These are phyloP conservation scores for Gephyroberyx darwinii DNA, from an alignment of 2,797 vertebrate species.

Conservation along the genomic window DNA sequence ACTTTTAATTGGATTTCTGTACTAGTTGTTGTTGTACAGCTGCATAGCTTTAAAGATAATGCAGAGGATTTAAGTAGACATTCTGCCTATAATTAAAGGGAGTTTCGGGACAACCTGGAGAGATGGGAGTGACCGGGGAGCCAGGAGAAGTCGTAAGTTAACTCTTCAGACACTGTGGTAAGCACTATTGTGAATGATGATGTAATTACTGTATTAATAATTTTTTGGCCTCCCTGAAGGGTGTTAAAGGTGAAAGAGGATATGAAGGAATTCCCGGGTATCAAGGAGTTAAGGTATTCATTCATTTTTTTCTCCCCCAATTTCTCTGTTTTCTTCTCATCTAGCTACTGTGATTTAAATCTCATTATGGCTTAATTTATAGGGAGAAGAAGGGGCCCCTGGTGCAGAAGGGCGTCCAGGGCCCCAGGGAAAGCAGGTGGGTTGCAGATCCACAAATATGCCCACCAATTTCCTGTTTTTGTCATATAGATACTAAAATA, in stretches of 20 bases:
- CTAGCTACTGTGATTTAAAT: conserved; percentile 27
- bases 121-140: conserved; percentile 71
- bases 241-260: conserved; percentile 75
- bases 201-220: conserved; percentile 47
- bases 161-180: conserved; percentile 29
- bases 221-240: conserved; percentile 67
- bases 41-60: conserved; percentile 41
- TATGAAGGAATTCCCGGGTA: conserved; percentile 82
- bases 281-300: conserved; percentile 84
- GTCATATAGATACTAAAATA: conserved; percentile 36
- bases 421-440: conserved; percentile 79
- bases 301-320: not conserved
- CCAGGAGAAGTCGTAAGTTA: conserved; percentile 75
- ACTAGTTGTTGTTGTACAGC: conserved; percentile 23
- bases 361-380: conserved; percentile 42
- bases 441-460: conserved; percentile 36
- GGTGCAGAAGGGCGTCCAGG: conserved; percentile 72
- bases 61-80: conserved; percentile 31
- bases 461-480: conserved; percentile 12
- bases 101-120: conserved; percentile 78
- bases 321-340: conserved; percentile 14
- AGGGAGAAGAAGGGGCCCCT: conserved; percentile 77
- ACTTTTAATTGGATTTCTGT: conserved; percentile 37
- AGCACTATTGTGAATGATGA: conserved; percentile 37
- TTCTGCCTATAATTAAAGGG: conserved; percentile 74